Conservation (phyloP, 2,113 vertebrate genomes). For the Danio rerio region DNA sequence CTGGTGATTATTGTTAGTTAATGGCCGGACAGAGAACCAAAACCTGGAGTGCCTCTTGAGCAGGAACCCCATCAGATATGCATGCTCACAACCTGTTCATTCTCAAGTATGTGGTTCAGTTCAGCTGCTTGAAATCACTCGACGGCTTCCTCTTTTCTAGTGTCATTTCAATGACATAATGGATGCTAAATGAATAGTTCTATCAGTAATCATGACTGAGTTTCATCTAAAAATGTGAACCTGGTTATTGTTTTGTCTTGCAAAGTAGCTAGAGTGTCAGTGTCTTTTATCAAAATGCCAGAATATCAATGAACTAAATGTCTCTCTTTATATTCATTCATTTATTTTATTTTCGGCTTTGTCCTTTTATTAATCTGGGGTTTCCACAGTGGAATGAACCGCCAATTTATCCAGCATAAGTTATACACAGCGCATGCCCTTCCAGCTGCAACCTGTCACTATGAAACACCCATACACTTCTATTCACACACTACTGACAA, state of each 20-base stretch:
- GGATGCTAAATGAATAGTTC: not conserved
- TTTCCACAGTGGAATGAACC: too few relatives aligned
- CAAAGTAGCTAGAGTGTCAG: not conserved
- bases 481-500: too few relatives aligned
- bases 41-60: slow-evolving; percentile 7
- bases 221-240: not conserved
- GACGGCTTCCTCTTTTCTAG: not conserved
- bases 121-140: slow-evolving; percentile 8
- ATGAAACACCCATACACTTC: too few relatives aligned
- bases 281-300: not conserved
- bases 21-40: not conserved
- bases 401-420: too few relatives aligned
- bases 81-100: slow-evolving; percentile 3
- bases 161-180: slow-evolving; percentile 3
- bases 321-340: too few relatives aligned
- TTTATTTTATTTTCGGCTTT: too few relatives aligned
- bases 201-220: too few relatives aligned
- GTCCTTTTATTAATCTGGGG: too few relatives aligned
- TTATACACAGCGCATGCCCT: too few relatives aligned
- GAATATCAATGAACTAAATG: too few relatives aligned
- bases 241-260: not conserved
- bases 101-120: slow-evolving; percentile 25
- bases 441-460: too few relatives aligned
- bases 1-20: slow-evolving; percentile 23
- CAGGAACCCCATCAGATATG: slow-evolving; percentile 34